phyloP scores from a whole-genome alignment of 2,888 invertebrate genomes.

The Rhingia rostrata region DNA sequence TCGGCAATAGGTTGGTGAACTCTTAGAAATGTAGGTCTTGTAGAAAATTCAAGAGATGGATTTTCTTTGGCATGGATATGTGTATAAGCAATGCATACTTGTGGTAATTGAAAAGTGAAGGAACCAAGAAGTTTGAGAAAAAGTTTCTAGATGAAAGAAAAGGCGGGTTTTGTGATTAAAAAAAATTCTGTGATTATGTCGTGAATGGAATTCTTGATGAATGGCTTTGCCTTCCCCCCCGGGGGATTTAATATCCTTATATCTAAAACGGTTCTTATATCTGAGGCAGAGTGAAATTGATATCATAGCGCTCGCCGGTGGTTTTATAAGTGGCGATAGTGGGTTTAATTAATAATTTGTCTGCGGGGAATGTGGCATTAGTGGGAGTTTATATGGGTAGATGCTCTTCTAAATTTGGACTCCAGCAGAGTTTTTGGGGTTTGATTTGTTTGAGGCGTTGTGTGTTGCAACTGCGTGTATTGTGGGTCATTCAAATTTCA shows the following conservation, averaged over 20 bases:
- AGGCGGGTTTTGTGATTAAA: background rate
- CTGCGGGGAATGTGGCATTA: no score
- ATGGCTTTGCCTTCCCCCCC: background rate
- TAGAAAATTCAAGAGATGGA: slow-evolving; percentile 12
- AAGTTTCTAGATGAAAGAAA: slow-evolving; percentile 8
- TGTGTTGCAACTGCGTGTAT: no score
- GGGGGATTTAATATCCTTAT: background rate
- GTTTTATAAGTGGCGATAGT: no score
- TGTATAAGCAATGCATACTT: slow-evolving; percentile 19
- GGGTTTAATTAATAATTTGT: no score
- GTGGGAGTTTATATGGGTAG: no score
- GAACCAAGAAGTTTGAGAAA: slow-evolving; percentile 21
- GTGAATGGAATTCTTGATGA: slow-evolving; percentile 16
- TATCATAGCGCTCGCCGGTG: background rate
- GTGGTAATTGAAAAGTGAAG: slow-evolving; percentile 24
- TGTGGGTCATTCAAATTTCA: no score
- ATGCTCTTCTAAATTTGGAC: no score
- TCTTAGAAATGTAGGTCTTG: slow-evolving; percentile 52
- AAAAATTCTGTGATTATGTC: background rate
- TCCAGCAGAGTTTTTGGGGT: no score
- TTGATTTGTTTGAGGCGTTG: no score
- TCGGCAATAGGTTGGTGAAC: slow-evolving; percentile 67
- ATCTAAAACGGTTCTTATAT: background rate
- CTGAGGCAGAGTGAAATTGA: background rate
- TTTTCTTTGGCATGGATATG: background rate